Conservation (phyloP, 2,113 vertebrate genomes). For the Microcebus jonahi region DNA sequence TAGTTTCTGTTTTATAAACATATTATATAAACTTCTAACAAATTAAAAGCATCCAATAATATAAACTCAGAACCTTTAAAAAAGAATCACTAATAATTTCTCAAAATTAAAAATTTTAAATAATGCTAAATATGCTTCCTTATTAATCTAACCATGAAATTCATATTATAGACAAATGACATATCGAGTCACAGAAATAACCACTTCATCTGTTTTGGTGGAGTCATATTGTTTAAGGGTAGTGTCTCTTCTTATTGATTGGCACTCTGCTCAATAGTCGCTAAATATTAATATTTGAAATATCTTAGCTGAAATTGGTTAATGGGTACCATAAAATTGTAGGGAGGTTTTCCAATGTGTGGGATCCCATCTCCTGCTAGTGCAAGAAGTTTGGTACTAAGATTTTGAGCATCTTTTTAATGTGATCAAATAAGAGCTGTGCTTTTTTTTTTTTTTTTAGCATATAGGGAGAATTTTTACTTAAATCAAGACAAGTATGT, state of each 20-base stretch:
- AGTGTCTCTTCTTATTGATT: not conserved
- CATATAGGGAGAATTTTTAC: not conserved
- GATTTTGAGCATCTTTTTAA: not conserved
- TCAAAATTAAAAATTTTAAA: not conserved
- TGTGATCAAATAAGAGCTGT: not conserved
- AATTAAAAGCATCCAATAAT: not conserved
- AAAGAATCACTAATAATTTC: not conserved
- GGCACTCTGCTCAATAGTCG: not conserved
- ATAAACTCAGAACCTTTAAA: not conserved
- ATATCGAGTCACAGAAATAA: not conserved
- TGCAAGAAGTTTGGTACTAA: not conserved
- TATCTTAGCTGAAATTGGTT: not conserved
- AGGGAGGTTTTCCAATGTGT: not conserved
- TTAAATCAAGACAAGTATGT: not conserved
- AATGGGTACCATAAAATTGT: not conserved
- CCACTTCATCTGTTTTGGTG: not conserved
- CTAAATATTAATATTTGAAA: not conserved
- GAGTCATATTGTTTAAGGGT: not conserved
- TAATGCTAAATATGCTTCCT: not conserved
- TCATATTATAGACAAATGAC: not conserved
- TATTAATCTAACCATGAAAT: not conserved
- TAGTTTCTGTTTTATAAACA: not conserved
- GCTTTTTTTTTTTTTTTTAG: not conserved
- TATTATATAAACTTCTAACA: not conserved
- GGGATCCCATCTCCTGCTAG: not conserved